Conservation (phyloP, 92 coral and sea anemone genomes). For the Actinernus sp. region DNA sequence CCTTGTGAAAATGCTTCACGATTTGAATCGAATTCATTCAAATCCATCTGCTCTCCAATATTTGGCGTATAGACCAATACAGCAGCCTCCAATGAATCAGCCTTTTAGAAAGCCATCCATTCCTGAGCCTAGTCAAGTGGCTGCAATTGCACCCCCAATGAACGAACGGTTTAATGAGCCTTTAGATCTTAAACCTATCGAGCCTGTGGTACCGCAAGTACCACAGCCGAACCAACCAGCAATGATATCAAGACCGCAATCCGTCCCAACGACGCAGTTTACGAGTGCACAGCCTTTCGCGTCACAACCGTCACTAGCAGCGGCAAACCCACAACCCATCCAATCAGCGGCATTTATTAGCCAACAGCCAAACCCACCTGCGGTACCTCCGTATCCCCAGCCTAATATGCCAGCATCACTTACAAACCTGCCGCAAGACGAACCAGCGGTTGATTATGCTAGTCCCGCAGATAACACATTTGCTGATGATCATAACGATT, state of each 20-base stretch:
- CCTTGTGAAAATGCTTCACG: neutral
- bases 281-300: too few relatives aligned
- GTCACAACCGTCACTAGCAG: too few relatives aligned
- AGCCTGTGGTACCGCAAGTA: conserved; percentile 4
- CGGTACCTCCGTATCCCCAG: too few relatives aligned
- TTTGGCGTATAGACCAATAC: neutral
- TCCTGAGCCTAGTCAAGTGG: neutral
- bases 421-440: conserved; percentile 4
- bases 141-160: neutral
- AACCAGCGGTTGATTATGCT: neutral
- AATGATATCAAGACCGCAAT: conserved; percentile 7
- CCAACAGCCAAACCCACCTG: too few relatives aligned
- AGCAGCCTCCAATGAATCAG: conserved; percentile 11
- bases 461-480: conserved; percentile 13
- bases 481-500: conserved; percentile 2
- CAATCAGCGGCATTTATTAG: too few relatives aligned
- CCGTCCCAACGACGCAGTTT: conserved; percentile 10
- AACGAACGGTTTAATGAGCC: neutral
- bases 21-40: neutral
- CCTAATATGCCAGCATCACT: too few relatives aligned
- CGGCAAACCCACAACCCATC: too few relatives aligned
- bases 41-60: neutral
- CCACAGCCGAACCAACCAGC: conserved; percentile 16
- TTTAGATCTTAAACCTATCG: neutral
- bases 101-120: conserved; percentile 16